phyloP scores from a whole-genome alignment of 2,888 invertebrate species.

The Seira sanloemensis region DNA sequence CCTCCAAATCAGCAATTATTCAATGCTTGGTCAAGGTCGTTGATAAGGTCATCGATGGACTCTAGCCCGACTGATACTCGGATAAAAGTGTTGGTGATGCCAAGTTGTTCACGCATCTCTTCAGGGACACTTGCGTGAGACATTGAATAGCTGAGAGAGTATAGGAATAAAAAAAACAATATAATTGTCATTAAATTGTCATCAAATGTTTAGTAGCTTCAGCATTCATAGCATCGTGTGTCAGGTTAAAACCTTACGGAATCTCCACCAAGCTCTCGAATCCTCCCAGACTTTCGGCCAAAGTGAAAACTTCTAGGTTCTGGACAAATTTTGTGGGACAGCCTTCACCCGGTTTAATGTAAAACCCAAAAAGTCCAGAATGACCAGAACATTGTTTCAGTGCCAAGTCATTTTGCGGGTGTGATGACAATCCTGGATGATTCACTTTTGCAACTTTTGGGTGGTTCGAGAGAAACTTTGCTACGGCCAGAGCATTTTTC shows the following conservation, averaged over 20 bases:
- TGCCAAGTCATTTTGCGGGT: slow-evolving; percentile 89
- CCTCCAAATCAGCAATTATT: slow-evolving; percentile 22
- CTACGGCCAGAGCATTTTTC: slow-evolving; percentile 77
- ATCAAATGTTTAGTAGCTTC: too few relatives aligned
- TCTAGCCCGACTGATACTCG: slow-evolving; percentile 78
- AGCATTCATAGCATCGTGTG: too few relatives aligned
- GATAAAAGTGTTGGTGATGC: slow-evolving; percentile 77
- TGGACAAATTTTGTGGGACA: slow-evolving; percentile 86
- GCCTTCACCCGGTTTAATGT: slow-evolving; percentile 84
- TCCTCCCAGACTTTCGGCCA: slow-evolving; percentile 97
- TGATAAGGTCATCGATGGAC: slow-evolving; percentile 77
- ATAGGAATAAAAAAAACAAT: neutral
- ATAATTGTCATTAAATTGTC: neutral
- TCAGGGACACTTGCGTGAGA: slow-evolving; percentile 78
- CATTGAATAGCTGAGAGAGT: slow-evolving; percentile 74
- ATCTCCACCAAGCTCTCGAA: slow-evolving; percentile 93
- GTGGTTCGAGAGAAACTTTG: slow-evolving; percentile 77
- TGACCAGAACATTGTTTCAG: slow-evolving; percentile 89
- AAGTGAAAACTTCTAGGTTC: slow-evolving; percentile 84
- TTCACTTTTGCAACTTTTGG: slow-evolving; percentile 68
- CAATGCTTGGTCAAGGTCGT: slow-evolving; percentile 77
- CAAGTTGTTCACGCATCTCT: slow-evolving; percentile 75
- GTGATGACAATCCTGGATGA: slow-evolving; percentile 84
- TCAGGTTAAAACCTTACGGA: too few relatives aligned
- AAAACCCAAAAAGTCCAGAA: slow-evolving; percentile 95